Conservation (phyloP, 1,140 invertebrate species). For the Choristoneura fumiferana region DNA sequence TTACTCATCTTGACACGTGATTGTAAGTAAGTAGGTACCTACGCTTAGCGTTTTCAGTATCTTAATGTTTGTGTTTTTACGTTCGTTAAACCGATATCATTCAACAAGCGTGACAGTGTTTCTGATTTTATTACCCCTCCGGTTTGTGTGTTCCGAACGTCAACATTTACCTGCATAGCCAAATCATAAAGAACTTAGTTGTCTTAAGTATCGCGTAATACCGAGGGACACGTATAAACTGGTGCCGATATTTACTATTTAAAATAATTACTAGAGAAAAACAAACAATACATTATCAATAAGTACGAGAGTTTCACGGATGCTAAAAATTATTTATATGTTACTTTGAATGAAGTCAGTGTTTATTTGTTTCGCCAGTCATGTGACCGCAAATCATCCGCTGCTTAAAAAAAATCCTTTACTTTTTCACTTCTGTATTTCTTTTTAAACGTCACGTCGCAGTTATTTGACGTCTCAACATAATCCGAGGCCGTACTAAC, state of each 20-base stretch:
- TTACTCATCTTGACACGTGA: too few species aligned
- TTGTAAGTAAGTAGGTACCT: too few species aligned
- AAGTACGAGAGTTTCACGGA: neutral
- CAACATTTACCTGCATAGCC: conserved; percentile 22
- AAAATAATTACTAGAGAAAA: neutral
- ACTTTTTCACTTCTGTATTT: too few species aligned
- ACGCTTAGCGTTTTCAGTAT: neutral
- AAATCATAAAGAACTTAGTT: neutral
- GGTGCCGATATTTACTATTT: neutral
- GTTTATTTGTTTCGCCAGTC: neutral
- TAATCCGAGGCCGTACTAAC: too few species aligned
- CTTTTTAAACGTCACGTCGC: too few species aligned
- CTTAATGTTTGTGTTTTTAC: neutral
- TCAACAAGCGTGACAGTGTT: conserved; percentile 24
- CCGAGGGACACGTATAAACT: neutral
- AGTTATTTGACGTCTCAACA: too few species aligned
- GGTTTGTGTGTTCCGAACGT: conserved; percentile 28
- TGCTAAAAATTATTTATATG: neutral
- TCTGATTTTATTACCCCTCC: conserved; percentile 36
- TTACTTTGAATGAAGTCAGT: conserved; percentile 7
- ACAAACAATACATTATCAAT: neutral
- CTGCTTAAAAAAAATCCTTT: too few species aligned
- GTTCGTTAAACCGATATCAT: conserved; percentile 24
- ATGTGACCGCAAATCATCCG: too few species aligned
- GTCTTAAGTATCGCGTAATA: neutral